Base-by-base conservation (phyloP, 2,888 invertebrate species). In the Tetramorium bicarinatum region DNA sequence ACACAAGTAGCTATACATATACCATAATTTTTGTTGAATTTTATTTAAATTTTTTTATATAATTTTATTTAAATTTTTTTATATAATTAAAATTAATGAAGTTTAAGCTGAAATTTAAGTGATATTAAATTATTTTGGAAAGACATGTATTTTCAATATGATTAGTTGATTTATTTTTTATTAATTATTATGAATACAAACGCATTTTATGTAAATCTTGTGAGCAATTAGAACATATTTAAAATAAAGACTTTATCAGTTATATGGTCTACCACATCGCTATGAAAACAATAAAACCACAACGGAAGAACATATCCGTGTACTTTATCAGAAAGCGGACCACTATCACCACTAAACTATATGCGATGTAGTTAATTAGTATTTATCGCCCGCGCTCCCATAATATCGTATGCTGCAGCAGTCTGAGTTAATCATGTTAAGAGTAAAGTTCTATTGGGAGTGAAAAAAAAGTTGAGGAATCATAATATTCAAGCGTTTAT, bases 231-330 rank as follows among this genome's bases (percentile, higher is more conserved):
- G n/a, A 41, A 52, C 38, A n/a, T 25, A 54, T 41, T 69, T 59
- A 4, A 47, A 71, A 38, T 47, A 59, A 59, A 71, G 25, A 56
- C 29, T 77, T 83, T 71, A 71, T 29, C 47, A 56, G 38, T 74
- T 81, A 49, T 83, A 34, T 47, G 34, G 21, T 71, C 47, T 69
- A 59, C 62, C 62, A 56, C 44, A 64, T n/a, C 47, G 75, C 85
- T 87, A 86, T 88, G 85, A 89, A 89, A 88, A 88, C 82, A 91
- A 88, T 71, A 69, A 86, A 92, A 91, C 91, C 92, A 79, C 91
- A 93, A 89, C 93, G 93, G 93, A 93, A 93, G 90, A 88, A 87
- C 91, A 90, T 93, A 93, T 93, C 92, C 91, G 54, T 67, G 13
- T 62, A 41, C 83, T 89, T 91, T 93, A 93, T 93, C 93, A 88